Evolutionary conservation across 2,797 vertebrate genomes (phyloP), one percentile per base, ranked within the genome.

Genomic region (Gobio occitaniae): DNA sequence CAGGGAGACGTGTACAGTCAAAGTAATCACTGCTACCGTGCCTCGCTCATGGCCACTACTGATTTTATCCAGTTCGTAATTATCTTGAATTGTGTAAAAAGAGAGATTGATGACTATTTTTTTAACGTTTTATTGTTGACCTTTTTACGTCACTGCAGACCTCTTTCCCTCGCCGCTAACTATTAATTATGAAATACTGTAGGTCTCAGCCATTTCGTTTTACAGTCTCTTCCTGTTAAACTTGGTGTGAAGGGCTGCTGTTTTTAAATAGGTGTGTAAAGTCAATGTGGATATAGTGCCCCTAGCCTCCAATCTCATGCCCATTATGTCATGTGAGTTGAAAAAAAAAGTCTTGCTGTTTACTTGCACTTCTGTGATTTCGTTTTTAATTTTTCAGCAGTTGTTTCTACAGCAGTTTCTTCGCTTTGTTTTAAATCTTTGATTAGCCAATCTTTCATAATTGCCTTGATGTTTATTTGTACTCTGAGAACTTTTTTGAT

Each of bases 101-200:
- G 91, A 91, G 88, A 93, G 92, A 94, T 93, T 90, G 92, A 93
- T 94, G 91, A 91, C 93, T 90, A 92, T 93, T 93, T 93, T 92
- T 88, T 59, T 91, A 90, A 92, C 92, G 91, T 93, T 92, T 89
- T 65, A 79, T 93, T 95, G 94, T 94, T 95, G 94, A 95, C 94
- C 93, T 95, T 95, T 94, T 95, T 92, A 93, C 93, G 93, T 95
- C 95, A 95, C 87, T 78, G 38, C 61, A 88, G 82, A 76, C 89
- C 78, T 89, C 86, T 80, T 88, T 84, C 74, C 65, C 90, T 91
- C 89, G 7, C 90, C 79, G 93, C 93, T 92, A 90, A 94, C 94
- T 95, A 94, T 95, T 96, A 96, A 95, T 95, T 94, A 95, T 96
- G 94, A 96, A 95, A 96, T 95, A 95, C 91, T 92, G 93, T 93